Percentiles rank a stretch among this genome's conserved stretches.
Evolutionary conservation across 2,113 vertebrate genomes (phyloP).

Genomic region (Eulacestoma nigropectus): DNA sequence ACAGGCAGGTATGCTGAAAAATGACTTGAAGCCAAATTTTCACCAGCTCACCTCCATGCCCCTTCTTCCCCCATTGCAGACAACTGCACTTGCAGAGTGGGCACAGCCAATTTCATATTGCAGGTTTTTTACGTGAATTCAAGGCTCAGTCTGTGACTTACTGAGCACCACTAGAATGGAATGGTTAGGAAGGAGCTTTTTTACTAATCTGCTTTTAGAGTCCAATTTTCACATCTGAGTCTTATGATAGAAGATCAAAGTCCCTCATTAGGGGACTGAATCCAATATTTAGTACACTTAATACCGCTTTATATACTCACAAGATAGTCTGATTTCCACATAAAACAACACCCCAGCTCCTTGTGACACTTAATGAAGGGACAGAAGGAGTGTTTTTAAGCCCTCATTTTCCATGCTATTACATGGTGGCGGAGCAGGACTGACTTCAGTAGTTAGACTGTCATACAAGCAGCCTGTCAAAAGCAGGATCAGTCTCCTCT

Average conservation of each 20-base stretch:
- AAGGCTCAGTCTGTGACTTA: not conserved
- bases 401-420: not conserved
- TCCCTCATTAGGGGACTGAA: not conserved
- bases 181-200: not conserved
- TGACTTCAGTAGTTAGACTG: not conserved
- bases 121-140: not conserved
- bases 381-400: not conserved
- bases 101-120: not conserved
- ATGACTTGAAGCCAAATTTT: not conserved
- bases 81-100: not conserved
- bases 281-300: conserved; percentile 13
- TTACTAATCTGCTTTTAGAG: not conserved
- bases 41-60: not conserved
- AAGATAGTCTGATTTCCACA: not conserved
- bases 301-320: not conserved
- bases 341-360: not conserved
- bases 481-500: not conserved
- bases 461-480: not conserved
- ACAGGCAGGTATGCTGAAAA: not conserved
- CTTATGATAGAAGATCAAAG: conserved; percentile 36
- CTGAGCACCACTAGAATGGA: not conserved
- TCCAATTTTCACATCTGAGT: conserved; percentile 4
- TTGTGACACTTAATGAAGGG: not conserved
- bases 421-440: not conserved
- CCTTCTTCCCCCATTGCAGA: not conserved